A percentile compares a stretch with the other conserved stretches of the same genome.
phyloP scores from a whole-genome alignment of 2,113 vertebrate genomes.

The Podarcis muralis region DNA sequence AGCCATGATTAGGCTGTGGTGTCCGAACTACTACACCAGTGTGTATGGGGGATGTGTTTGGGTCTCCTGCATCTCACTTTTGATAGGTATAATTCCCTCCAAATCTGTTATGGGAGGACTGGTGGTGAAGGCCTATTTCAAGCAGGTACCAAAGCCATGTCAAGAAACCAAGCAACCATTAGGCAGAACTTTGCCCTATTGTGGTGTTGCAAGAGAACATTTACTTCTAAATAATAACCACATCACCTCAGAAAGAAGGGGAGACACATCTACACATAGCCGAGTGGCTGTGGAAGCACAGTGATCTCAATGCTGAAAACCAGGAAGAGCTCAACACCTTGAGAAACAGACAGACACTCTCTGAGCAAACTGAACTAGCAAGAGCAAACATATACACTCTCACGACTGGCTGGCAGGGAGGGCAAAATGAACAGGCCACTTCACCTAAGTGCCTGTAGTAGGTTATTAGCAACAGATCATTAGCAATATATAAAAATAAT shows the following conservation, averaged over 20 bases:
- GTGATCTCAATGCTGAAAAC: neutral
- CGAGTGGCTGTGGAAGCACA: neutral
- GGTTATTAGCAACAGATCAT: neutral
- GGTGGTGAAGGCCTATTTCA: too few species aligned
- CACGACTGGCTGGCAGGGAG: neutral
- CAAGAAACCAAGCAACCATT: neutral
- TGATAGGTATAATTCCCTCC: neutral
- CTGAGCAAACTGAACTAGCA: too few species aligned
- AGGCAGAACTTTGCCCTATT: too few species aligned
- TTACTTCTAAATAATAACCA: too few species aligned
- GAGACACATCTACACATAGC: neutral
- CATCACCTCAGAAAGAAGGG: neutral
- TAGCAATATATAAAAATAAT: neutral
- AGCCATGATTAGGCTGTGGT: neutral
- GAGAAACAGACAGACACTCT: neutral
- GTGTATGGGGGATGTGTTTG: neutral
- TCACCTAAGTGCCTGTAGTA: neutral
- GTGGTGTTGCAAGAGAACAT: neutral
- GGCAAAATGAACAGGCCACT: too few species aligned
- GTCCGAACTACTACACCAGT: neutral
- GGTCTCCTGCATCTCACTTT: neutral
- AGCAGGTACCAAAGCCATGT: neutral
- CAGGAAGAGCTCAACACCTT: neutral
- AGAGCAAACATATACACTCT: neutral
- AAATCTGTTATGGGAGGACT: neutral